phyloP scores from a whole-genome alignment of 2,113 vertebrate species.

The Zosterops japonicus region DNA sequence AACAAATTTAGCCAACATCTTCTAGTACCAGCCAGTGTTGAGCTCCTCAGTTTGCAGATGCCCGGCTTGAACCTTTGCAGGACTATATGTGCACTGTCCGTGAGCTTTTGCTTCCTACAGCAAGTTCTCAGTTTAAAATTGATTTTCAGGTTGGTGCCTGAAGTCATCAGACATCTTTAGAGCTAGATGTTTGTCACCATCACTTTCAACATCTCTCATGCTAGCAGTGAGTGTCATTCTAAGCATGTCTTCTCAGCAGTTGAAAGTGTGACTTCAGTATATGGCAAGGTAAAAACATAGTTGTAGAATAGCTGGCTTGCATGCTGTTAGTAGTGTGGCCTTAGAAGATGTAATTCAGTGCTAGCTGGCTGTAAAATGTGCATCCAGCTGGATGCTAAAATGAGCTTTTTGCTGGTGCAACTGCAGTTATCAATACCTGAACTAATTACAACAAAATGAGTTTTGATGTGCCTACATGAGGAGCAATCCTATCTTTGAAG shows the following conservation, averaged over 20 bases:
- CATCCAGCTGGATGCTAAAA: background rate
- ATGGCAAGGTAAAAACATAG: background rate
- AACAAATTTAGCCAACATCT: background rate
- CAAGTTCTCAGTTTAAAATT: background rate
- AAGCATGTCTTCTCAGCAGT: background rate
- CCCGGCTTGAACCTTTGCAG: background rate
- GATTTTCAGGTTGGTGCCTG: background rate
- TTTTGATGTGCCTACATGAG: background rate
- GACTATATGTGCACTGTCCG: background rate
- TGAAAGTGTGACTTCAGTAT: background rate
- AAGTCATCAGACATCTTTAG: background rate
- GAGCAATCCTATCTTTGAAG: background rate
- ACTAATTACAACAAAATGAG: slow-evolving; percentile 21
- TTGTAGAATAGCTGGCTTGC: background rate
- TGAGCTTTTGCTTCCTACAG: background rate
- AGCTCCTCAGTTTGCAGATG: background rate
- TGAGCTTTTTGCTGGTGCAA: background rate
- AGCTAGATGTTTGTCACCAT: background rate
- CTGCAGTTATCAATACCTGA: slow-evolving; percentile 2
- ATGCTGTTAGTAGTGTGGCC: background rate
- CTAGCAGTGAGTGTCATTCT: background rate
- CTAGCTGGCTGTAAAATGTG: background rate
- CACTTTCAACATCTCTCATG: background rate
- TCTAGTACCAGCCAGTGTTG: background rate
- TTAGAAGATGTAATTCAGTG: background rate